A percentile compares a stretch with the other conserved stretches of the same genome.
phyloP scores from a whole-genome alignment of 2,888 invertebrate genomes.

The Thyatira batis region DNA sequence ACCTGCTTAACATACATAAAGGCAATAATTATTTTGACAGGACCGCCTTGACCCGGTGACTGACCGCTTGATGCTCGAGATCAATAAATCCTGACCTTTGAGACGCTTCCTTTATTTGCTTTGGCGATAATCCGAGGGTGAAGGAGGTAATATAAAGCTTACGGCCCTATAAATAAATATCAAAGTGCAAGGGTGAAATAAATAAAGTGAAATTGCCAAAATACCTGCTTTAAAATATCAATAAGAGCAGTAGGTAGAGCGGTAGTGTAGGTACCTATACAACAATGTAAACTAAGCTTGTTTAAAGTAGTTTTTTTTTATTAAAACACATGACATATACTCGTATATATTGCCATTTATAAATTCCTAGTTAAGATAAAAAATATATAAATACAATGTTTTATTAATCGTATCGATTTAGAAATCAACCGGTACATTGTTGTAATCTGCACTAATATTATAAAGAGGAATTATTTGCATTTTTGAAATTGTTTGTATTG shows the following conservation, averaged over 20 bases:
- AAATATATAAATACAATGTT: not conserved
- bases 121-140: slow-evolving; percentile 27
- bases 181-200: not conserved
- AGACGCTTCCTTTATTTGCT: slow-evolving; percentile 64
- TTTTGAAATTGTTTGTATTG: too few species aligned
- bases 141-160: not conserved
- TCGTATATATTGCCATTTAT: not conserved
- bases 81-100: slow-evolving; percentile 59
- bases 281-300: too few species aligned
- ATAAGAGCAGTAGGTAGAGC: too few species aligned
- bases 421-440: not conserved
- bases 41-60: slow-evolving; percentile 58
- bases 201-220: not conserved
- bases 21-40: slow-evolving; percentile 44
- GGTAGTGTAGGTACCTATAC: too few species aligned
- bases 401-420: not conserved
- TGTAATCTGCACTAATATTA: too few species aligned
- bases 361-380: not conserved
- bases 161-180: not conserved
- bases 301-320: not conserved
- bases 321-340: not conserved
- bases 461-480: too few species aligned
- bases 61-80: slow-evolving; percentile 49
- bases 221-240: too few species aligned
- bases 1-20: not conserved